Conservation (phyloP, 1,140 invertebrate species). For the Musca vetustissima region DNA sequence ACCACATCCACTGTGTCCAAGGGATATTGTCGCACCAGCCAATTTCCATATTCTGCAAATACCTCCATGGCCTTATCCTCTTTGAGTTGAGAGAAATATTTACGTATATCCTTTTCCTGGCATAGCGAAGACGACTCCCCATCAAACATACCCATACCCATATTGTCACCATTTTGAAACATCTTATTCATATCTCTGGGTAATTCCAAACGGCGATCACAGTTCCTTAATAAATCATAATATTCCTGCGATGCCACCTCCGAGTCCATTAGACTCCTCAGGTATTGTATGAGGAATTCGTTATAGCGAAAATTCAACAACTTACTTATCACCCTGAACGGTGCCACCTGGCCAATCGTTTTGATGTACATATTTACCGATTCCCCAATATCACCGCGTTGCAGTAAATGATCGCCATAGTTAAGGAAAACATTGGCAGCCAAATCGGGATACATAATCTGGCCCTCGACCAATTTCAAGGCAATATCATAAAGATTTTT, state of each 20-base stretch:
- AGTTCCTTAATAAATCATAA: background rate
- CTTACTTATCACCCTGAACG: background rate
- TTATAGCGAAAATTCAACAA: background rate
- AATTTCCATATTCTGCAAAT: constrained; percentile 18
- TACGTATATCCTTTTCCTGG: too few species aligned
- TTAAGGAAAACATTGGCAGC: background rate
- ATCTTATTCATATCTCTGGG: background rate
- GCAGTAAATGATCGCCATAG: constrained; percentile 7
- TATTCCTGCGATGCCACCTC: background rate
- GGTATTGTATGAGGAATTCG: background rate
- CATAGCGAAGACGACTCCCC: too few species aligned
- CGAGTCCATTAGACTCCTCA: background rate
- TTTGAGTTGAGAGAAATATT: too few species aligned
- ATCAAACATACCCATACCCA: too few species aligned
- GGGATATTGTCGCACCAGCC: background rate
- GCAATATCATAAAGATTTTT: constrained; percentile 10
- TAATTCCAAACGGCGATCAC: background rate
- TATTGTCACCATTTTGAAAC: background rate
- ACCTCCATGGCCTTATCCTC: background rate
- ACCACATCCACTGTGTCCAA: background rate
- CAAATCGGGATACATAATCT: background rate
- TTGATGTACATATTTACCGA: background rate
- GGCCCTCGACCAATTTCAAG: background rate
- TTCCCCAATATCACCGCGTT: background rate
- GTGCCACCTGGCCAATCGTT: background rate